phyloP scores from a whole-genome alignment of 2,113 vertebrate species.

The Antigone vipio region DNA sequence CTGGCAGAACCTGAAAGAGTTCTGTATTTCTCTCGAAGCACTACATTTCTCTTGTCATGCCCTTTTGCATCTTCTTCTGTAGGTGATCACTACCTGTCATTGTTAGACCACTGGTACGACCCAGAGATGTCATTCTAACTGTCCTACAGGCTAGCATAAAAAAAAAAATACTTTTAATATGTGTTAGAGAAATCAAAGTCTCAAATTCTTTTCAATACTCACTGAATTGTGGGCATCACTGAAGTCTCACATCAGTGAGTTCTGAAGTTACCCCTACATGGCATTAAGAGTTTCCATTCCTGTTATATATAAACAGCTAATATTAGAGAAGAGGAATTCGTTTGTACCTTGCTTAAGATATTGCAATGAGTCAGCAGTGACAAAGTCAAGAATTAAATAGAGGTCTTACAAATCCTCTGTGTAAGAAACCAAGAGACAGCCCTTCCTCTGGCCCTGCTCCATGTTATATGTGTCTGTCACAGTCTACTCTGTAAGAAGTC shows the following conservation, averaged over 20 bases:
- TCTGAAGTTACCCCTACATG: not conserved
- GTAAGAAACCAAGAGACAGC: not conserved
- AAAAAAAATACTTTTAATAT: not conserved
- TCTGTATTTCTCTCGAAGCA: not conserved
- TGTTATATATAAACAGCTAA: not conserved
- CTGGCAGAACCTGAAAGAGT: not conserved
- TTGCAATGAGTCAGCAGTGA: not conserved
- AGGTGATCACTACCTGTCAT: not conserved
- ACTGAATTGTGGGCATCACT: not conserved
- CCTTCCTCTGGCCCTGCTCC: not conserved
- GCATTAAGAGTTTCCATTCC: not conserved
- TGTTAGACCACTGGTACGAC: not conserved
- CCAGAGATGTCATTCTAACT: not conserved
- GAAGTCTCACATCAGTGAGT: not conserved
- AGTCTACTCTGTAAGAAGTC: not conserved
- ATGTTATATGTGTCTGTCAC: not conserved
- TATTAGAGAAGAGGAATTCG: not conserved
- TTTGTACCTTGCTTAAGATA: not conserved
- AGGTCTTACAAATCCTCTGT: not conserved
- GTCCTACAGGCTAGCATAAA: not conserved
- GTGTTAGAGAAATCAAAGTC: not conserved
- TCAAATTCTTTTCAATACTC: not conserved
- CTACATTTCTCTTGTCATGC: not conserved
- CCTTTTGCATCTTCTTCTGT: not conserved
- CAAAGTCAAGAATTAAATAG: not conserved